Percentiles rank a stretch among this genome's conserved stretches.
Conservation (phyloP, 2,888 invertebrate species). For the Crocallis elinguaria region DNA sequence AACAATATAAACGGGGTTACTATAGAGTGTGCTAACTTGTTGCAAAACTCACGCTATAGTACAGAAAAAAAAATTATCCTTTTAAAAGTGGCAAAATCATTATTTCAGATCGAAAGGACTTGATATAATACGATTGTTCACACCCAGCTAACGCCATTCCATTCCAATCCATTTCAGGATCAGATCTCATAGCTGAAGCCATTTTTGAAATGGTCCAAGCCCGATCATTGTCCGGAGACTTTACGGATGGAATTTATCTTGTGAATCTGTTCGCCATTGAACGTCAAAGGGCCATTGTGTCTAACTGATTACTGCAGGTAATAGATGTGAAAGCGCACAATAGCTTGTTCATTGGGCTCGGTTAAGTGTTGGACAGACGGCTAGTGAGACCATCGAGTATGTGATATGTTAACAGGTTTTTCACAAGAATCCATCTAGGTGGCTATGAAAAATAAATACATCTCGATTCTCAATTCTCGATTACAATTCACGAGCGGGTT, state of each 20-base stretch:
- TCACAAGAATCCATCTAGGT: neutral
- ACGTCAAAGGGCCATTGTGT: constrained; percentile 67
- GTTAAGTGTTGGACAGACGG: constrained; percentile 28
- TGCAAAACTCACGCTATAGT: too few relatives aligned
- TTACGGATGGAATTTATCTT: constrained; percentile 63
- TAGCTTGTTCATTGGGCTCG: constrained; percentile 54
- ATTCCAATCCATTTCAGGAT: constrained; percentile 26
- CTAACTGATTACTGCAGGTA: constrained; percentile 76
- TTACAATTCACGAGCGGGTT: too few relatives aligned
- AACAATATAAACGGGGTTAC: too few relatives aligned
- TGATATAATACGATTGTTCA: constrained; percentile 14
- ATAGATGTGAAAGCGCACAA: constrained; percentile 66
- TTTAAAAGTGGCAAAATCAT: too few relatives aligned
- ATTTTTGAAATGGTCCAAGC: constrained; percentile 41
- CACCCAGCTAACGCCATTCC: constrained; percentile 15
- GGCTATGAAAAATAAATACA: too few relatives aligned
- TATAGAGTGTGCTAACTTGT: too few relatives aligned
- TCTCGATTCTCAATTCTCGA: too few relatives aligned
- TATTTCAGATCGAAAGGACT: neutral
- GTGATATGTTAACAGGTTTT: neutral
- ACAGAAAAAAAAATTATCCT: too few relatives aligned
- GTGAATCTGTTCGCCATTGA: constrained; percentile 65
- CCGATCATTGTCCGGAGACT: constrained; percentile 43
- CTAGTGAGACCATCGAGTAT: neutral
- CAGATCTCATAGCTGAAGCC: constrained; percentile 34